Evolutionary conservation across 2,888 invertebrate species (phyloP), one percentile per base, ranked within the genome.

Genomic region (Griposia aprilina): DNA sequence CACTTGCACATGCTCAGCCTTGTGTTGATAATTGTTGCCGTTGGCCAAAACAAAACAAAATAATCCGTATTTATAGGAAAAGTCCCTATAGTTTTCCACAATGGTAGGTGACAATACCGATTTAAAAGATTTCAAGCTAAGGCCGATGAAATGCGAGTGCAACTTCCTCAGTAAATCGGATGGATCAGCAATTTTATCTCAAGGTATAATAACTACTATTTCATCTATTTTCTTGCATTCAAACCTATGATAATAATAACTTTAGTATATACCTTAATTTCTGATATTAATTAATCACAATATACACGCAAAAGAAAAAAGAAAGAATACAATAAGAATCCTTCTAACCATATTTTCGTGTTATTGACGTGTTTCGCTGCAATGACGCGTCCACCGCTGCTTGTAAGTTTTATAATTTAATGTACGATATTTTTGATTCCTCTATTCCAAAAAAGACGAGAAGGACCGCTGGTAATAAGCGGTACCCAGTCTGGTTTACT

Each of bases 161-260:
- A 98, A 98, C 93, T 97, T 97, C 72, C 94, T 98, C 30, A 98
- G 97, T 74, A 97, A 98, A 92, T 97, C 98, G 0, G 98, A 98
- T 95, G 98, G 98, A 23, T 98, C 98, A 0, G 98, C 98, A 23
- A 97, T 98, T 91, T 97, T 98, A 90, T 97, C 98, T 82, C 98
- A 98, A 97, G 98, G 98, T 98, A 96, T 82, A n/a, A 2, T 20
- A 23, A 8, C 20, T 30, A 36, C n/a, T 15, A 48, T 23, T 63
- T n/a, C 67, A 60, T 36, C 0, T 17, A 41, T 52, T 17, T 15
- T 20, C 15, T 50, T 45, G 7, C 10, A 59, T 45, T 57, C 7
- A 23, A 26, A 52, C n/a, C n/a, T 10, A 57, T 0, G 10, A 70
- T 50, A 0, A 10, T 15, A 60, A 11, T 70, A 3, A 57, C n/a